Percentiles rank a stretch among this genome's conserved stretches.
Evolutionary conservation across 2,113 vertebrate genomes (phyloP).

Genomic region (Lampris megalopsis): DNA sequence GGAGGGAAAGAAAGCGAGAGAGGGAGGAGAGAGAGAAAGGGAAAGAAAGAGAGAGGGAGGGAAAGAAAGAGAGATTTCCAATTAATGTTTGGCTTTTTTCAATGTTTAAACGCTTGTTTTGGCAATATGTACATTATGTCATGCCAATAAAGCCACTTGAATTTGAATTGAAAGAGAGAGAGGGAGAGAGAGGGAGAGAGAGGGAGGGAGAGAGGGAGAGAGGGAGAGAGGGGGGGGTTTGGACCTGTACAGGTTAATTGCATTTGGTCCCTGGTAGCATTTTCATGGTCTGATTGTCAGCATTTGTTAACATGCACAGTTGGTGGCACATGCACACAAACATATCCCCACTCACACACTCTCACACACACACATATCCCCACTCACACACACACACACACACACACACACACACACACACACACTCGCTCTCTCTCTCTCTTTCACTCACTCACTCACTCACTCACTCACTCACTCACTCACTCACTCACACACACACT

Average conservation of each 20-base stretch:
- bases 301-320: slow-evolving; percentile 57
- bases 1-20: too few species aligned
- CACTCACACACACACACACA: not conserved
- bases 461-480: not conserved
- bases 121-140: too few species aligned
- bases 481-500: not conserved
- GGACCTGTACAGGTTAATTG: slow-evolving; percentile 52
- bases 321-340: not conserved
- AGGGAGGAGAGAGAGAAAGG: not conserved
- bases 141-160: too few species aligned
- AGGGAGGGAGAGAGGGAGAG: not conserved
- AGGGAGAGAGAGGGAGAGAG: slow-evolving; percentile 14
- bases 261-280: slow-evolving; percentile 45
- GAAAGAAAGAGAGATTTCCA: not conserved
- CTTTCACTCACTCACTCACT: too few species aligned
- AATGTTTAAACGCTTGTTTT: too few species aligned
- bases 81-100: too few species aligned
- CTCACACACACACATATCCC: slow-evolving; percentile 24
- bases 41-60: not conserved
- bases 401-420: not conserved
- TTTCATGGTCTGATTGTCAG: slow-evolving; percentile 60
- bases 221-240: slow-evolving; percentile 20
- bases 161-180: slow-evolving; percentile 17
- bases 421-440: not conserved
- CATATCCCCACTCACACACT: not conserved